A percentile compares a stretch with the other conserved stretches of the same genome.
Evolutionary conservation across 2,888 invertebrate species (phyloP).

Genomic region (Xestobium rufovillosum): DNA sequence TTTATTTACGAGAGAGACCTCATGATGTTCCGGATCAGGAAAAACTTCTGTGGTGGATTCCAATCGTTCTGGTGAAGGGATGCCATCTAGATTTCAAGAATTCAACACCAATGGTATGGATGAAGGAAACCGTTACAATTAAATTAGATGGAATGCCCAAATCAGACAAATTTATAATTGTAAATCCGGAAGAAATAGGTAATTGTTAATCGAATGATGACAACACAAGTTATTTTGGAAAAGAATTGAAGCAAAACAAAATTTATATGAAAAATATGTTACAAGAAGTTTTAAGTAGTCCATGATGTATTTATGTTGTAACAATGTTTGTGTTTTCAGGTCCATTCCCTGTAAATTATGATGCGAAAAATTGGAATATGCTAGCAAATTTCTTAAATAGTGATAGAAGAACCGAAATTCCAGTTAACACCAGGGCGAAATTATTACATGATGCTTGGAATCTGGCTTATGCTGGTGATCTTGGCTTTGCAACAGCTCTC

Average conservation of each 20-base stretch:
- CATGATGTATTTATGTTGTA: too few species aligned
- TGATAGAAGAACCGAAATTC: slow-evolving; percentile 50
- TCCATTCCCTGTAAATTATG: slow-evolving; percentile 79
- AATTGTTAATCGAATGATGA: too few species aligned
- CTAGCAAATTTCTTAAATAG: slow-evolving; percentile 57
- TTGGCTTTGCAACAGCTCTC: slow-evolving; percentile 66
- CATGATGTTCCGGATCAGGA: slow-evolving; percentile 65
- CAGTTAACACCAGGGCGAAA: slow-evolving; percentile 66
- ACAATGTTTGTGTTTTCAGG: slow-evolving; percentile 48
- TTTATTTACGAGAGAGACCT: slow-evolving; percentile 64
- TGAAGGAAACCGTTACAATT: slow-evolving; percentile 51
- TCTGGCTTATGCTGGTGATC: slow-evolving; percentile 67
- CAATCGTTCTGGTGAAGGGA: slow-evolving; percentile 55
- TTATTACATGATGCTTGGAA: slow-evolving; percentile 73
- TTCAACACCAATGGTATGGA: slow-evolving; percentile 55
- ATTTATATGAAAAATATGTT: neutral
- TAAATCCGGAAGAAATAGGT: slow-evolving; percentile 82
- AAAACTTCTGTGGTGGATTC: slow-evolving; percentile 68
- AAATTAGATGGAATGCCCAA: slow-evolving; percentile 49
- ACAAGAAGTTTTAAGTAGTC: slow-evolving; percentile 5
- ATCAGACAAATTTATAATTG: slow-evolving; percentile 60
- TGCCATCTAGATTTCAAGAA: slow-evolving; percentile 53
- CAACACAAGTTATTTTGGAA: neutral
- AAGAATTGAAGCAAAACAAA: neutral
- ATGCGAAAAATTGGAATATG: slow-evolving; percentile 67